Evolutionary conservation across 2,797 vertebrate species (phyloP).

Genomic region (Melanotaenia maccullochi): DNA sequence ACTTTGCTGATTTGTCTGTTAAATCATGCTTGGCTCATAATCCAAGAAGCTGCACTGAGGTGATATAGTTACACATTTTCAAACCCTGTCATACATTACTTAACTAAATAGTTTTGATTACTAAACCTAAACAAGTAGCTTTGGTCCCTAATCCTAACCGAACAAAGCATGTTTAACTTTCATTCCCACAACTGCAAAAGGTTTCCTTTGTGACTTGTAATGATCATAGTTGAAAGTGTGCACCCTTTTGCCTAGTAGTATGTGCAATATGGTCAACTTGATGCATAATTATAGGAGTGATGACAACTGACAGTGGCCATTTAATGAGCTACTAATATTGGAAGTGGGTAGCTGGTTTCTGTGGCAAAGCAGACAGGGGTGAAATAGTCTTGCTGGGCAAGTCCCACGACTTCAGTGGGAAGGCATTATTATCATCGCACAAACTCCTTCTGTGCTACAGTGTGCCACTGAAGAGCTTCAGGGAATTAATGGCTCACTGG

Average conservation of each 20-base stretch:
- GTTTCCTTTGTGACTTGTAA: no score
- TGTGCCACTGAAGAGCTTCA: conserved; percentile 37
- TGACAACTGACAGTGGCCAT: conserved; percentile 5
- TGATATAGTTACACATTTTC: no score
- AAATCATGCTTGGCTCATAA: no score
- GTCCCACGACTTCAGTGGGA: background rate
- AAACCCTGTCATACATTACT: no score
- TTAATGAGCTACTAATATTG: conserved; percentile 8
- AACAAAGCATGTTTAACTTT: background rate
- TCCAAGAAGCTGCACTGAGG: no score
- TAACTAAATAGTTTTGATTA: background rate
- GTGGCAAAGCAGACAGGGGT: conserved; percentile 5
- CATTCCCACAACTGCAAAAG: background rate
- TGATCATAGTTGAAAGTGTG: background rate
- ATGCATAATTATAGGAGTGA: conserved; percentile 8
- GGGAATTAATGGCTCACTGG: conserved; percentile 42
- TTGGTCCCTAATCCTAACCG: background rate
- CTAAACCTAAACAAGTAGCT: background rate
- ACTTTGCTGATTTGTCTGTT: background rate
- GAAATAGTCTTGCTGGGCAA: conserved; percentile 17
- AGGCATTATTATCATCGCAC: conserved; percentile 20
- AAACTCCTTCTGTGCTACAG: conserved; percentile 24
- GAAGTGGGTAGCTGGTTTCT: conserved; percentile 12
- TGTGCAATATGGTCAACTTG: conserved; percentile 8
- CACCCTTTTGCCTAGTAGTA: background rate